Evolutionary conservation across 2,888 invertebrate species (phyloP).

Genomic region (Scaptomyza polygonia): DNA sequence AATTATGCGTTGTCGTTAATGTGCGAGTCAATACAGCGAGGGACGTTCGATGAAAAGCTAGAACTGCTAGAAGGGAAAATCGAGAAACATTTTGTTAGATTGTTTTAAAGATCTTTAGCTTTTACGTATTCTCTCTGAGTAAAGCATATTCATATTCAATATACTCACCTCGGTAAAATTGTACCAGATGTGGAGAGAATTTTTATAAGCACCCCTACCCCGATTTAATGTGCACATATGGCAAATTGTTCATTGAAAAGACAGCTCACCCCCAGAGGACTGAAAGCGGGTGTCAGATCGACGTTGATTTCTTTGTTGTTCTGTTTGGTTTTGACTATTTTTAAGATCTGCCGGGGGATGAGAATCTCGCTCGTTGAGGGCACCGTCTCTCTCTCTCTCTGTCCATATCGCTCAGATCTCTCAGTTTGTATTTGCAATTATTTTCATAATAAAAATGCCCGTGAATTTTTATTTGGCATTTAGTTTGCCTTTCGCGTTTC

Average conservation of each 20-base stretch:
- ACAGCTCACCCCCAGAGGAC: conserved; percentile 25
- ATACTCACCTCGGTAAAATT: conserved; percentile 26
- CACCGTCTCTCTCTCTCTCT: conserved; percentile 6
- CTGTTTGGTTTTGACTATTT: conserved; percentile 56
- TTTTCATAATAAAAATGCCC: conserved; percentile 58
- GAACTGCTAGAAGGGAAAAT: background rate
- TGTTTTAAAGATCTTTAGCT: too few relatives aligned
- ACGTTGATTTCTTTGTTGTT: conserved; percentile 35
- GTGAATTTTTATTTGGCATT: conserved; percentile 60
- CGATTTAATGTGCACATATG: conserved; percentile 55
- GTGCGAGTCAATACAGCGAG: conserved; percentile 10
- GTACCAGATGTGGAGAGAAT: conserved; percentile 31
- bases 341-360: conserved; percentile 49
- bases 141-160: too few relatives aligned
- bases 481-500: conserved; percentile 69
- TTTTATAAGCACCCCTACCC: conserved; percentile 13
- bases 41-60: conserved; percentile 1
- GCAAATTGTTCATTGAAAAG: conserved; percentile 61
- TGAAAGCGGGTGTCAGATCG: conserved; percentile 30
- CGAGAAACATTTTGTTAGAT: too few relatives aligned
- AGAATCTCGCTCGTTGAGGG: conserved; percentile 10
- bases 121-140: too few relatives aligned
- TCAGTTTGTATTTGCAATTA: conserved; percentile 39
- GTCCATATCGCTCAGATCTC: conserved; percentile 14
- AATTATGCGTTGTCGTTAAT: conserved; percentile 61